phyloP scores from a whole-genome alignment of 2,888 invertebrate species.

The Drosophila diplacantha region DNA sequence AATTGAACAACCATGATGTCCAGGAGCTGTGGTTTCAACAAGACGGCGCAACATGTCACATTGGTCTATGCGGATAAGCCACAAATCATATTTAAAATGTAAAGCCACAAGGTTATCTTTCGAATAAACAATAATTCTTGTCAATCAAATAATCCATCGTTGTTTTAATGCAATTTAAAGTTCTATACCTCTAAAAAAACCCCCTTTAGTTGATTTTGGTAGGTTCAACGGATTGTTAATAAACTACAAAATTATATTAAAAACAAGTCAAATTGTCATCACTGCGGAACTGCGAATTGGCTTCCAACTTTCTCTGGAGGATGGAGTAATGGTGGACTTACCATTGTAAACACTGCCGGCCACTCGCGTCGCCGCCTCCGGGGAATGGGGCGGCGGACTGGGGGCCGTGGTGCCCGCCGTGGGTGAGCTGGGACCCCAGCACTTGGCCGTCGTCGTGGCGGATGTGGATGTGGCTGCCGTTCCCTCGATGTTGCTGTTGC shows the following conservation, averaged over 20 bases:
- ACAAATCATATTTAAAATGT: too few species aligned
- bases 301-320: neutral
- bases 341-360: slow-evolving; percentile 85
- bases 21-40: too few species aligned
- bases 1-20: too few species aligned
- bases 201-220: too few species aligned
- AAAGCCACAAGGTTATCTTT: too few species aligned
- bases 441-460: slow-evolving; percentile 78
- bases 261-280: neutral
- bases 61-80: too few species aligned
- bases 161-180: too few species aligned
- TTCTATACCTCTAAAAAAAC: too few species aligned
- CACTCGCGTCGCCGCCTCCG: slow-evolving; percentile 82
- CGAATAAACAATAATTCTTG: too few species aligned
- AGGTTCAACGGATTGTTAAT: too few species aligned
- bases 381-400: slow-evolving; percentile 84
- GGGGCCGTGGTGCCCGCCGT: slow-evolving; percentile 87
- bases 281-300: neutral
- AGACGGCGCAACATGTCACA: too few species aligned
- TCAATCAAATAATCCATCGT: too few species aligned
- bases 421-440: slow-evolving; percentile 87
- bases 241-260: neutral
- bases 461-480: slow-evolving; percentile 52
- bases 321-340: slow-evolving; percentile 78
- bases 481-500: slow-evolving; percentile 50